Evolutionary conservation across 2,888 invertebrate species (phyloP).

Genomic region (Alitta virens): DNA sequence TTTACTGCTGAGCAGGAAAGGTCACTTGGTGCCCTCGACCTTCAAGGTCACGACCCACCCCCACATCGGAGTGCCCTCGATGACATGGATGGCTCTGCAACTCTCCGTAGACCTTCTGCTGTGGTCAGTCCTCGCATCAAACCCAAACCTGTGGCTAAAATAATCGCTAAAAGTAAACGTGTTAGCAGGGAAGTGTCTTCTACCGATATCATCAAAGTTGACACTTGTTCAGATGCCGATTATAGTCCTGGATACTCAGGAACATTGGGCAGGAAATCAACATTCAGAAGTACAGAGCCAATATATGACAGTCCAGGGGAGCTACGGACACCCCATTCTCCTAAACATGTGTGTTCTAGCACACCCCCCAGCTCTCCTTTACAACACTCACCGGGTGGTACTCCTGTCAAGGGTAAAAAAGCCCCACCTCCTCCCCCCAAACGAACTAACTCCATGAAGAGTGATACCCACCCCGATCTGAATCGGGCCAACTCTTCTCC

Average conservation of each 20-base stretch:
- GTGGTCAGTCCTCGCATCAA: constrained; percentile 79
- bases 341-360: not conserved
- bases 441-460: constrained; percentile 56
- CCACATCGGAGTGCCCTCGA: not conserved
- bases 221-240: not conserved
- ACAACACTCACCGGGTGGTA: not conserved
- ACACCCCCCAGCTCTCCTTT: not conserved
- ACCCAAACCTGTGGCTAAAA: constrained; percentile 48
- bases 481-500: too few relatives aligned
- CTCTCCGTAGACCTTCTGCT: constrained; percentile 80
- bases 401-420: constrained; percentile 35
- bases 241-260: constrained; percentile 13
- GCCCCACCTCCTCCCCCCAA: constrained; percentile 60
- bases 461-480: not conserved
- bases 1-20: not conserved
- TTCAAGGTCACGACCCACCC: not conserved
- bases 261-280: constrained; percentile 15
- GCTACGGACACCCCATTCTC: not conserved
- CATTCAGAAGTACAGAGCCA: constrained; percentile 10
- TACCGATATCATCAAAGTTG: constrained; percentile 10
- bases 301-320: constrained; percentile 19
- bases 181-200: constrained; percentile 37
- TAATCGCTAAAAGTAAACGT: constrained; percentile 44
- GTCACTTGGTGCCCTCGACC: not conserved
- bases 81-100: constrained; percentile 69